These are phyloP conservation scores for Sylvia atricapilla DNA, from an alignment of 2,113 vertebrate species.

Conservation along the genomic window DNA sequence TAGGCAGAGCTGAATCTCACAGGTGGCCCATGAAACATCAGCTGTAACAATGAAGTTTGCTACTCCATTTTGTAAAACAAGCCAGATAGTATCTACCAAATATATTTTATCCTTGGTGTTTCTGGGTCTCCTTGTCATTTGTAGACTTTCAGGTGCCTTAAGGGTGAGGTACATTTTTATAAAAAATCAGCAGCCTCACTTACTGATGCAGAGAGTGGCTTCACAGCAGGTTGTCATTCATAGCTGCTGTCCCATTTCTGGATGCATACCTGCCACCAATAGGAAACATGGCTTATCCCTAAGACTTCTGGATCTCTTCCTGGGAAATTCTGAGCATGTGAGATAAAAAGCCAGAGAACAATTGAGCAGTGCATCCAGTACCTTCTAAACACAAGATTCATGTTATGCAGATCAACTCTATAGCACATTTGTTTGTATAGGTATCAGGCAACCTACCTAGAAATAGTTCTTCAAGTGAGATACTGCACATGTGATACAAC, in stretches of 20 bases:
- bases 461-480: neutral
- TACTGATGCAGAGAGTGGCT: neutral
- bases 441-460: neutral
- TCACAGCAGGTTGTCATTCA: neutral
- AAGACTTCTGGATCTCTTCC: neutral
- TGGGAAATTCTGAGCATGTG: neutral
- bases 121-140: neutral
- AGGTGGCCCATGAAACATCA: neutral
- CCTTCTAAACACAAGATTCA: neutral
- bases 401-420: neutral
- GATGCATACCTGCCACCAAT: neutral
- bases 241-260: neutral
- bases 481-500: neutral
- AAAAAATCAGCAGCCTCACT: neutral
- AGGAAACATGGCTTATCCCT: neutral
- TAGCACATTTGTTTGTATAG: neutral
- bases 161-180: neutral
- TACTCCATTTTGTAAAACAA: neutral
- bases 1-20: neutral
- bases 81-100: neutral
- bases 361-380: neutral
- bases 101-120: neutral
- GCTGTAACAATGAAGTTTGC: neutral
- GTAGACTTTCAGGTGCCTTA: neutral
- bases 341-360: neutral